These are phyloP conservation scores for Apostichopus leukothele DNA, from an alignment of 53 echinoderm and acorn worm genomes.

Conservation along the genomic window DNA sequence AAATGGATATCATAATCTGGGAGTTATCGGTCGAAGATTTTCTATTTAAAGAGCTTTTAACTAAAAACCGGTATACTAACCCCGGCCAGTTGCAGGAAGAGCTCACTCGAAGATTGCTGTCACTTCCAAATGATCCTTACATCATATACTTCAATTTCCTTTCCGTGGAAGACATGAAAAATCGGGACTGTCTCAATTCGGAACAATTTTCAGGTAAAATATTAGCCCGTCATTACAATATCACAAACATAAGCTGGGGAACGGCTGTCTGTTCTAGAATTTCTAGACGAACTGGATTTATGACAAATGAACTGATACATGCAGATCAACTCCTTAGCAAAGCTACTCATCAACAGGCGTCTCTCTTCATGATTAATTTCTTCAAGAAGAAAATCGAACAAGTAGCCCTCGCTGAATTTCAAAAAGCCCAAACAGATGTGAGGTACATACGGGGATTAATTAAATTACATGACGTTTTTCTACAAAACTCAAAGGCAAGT, in stretches of 20 bases:
- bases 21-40: slow-evolving; percentile 75
- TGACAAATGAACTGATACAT: slow-evolving; percentile 67
- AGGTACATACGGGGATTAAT: slow-evolving; percentile 60
- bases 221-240: slow-evolving; percentile 64
- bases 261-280: slow-evolving; percentile 72
- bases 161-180: slow-evolving; percentile 61
- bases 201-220: slow-evolving; percentile 71
- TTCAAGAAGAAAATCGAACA: slow-evolving; percentile 55
- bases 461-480: slow-evolving; percentile 57
- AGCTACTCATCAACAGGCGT: slow-evolving; percentile 71
- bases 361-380: slow-evolving; percentile 70
- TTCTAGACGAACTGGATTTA: slow-evolving; percentile 62
- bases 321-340: slow-evolving; percentile 52
- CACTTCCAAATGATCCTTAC: slow-evolving; percentile 58
- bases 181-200: slow-evolving; percentile 75
- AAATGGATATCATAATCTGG: slow-evolving; percentile 81
- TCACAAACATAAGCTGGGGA: slow-evolving; percentile 82
- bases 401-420: slow-evolving; percentile 56
- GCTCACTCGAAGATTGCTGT: slow-evolving; percentile 59
- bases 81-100: slow-evolving; percentile 75
- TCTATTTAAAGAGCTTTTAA: slow-evolving; percentile 50
- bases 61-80: slow-evolving; percentile 53
- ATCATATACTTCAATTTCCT: slow-evolving; percentile 78
- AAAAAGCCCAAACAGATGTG: slow-evolving; percentile 55
- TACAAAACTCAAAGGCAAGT: slow-evolving; percentile 45